Evolutionary conservation across 64 coral and sea anemone species (phyloP), one percentile per base, ranked within the genome.

Genomic region (Pocillopora verrucosa): DNA sequence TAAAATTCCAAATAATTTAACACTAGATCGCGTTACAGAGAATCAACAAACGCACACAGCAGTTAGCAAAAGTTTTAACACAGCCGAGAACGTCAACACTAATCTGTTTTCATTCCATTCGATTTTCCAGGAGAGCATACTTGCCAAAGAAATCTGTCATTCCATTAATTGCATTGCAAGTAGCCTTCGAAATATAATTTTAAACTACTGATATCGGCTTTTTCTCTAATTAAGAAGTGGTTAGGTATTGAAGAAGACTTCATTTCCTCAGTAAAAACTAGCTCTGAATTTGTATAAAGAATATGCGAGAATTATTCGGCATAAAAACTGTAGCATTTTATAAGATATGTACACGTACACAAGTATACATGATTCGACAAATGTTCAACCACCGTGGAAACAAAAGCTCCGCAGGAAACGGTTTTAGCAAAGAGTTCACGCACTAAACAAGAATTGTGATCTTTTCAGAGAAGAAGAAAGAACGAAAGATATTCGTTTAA

Each of bases 41-140:
- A 67, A 70, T 65, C 81, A 92, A 41, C 73, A 68, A 63, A 78
- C 73, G 78, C 78, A 30, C 45, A 75, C 75, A 59, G 75, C 61
- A 83, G 61, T 84, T 67, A 16, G 22, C 61, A 69, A 80, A 74
- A 83, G 74, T 72, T 81, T 59, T 87, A 16, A 37, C 75, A 67
- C 62, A 84, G 67, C 67, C 36, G 61, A 84, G 34, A 11, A 41
- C 67, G 80, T 84, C 80, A 84, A 45, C 80, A 68, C 61, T 84
- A 34, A 60, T 84, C 11, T n/a, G 20, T 63, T 63, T 2, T 63
- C 61, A 70, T 70, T 70, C 67, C 67, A 30, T 25, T 24, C 67
- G 25, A 70, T 70, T 24, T 70, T n/a, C 56, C 41, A 79, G 59
- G 56, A 59, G n/a, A 22, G 59, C 58, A 79, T 79, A 59, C 56